Conservation (phyloP, 2,797 vertebrate genomes). For the Poecile montanus region DNA sequence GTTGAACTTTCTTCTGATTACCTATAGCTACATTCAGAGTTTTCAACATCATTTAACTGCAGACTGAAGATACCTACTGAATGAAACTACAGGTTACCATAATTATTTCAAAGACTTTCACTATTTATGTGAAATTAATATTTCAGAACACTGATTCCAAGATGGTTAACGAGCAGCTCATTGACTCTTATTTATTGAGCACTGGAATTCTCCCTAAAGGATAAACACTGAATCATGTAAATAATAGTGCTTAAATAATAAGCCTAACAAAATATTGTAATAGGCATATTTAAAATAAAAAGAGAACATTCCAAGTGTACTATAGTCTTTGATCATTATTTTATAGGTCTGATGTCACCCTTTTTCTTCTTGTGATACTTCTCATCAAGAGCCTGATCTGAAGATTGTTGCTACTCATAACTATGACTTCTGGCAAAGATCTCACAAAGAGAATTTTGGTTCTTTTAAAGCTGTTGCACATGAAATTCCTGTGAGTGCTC, state of each 20-base stretch:
- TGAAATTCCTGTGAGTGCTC: background rate
- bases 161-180: constrained; percentile 59
- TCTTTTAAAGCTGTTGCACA: background rate
- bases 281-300: constrained; percentile 83
- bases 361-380: background rate
- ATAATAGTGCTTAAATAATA: constrained; percentile 60
- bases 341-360: background rate
- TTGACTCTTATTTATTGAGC: constrained; percentile 65
- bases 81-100: constrained; percentile 44
- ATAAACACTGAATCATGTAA: constrained; percentile 73
- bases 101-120: constrained; percentile 64
- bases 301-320: constrained; percentile 65
- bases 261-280: constrained; percentile 77
- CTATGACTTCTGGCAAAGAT: background rate
- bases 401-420: background rate
- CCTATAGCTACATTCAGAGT: constrained; percentile 27
- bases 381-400: background rate
- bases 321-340: constrained; percentile 52
- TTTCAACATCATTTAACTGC: constrained; percentile 26
- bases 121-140: constrained; percentile 55
- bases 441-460: background rate
- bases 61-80: constrained; percentile 23
- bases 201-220: constrained; percentile 68
- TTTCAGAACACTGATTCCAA: constrained; percentile 53
- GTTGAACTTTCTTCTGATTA: constrained; percentile 42